Evolutionary conservation across 1,140 invertebrate genomes (phyloP).

Genomic region (Drosophila miranda): DNA sequence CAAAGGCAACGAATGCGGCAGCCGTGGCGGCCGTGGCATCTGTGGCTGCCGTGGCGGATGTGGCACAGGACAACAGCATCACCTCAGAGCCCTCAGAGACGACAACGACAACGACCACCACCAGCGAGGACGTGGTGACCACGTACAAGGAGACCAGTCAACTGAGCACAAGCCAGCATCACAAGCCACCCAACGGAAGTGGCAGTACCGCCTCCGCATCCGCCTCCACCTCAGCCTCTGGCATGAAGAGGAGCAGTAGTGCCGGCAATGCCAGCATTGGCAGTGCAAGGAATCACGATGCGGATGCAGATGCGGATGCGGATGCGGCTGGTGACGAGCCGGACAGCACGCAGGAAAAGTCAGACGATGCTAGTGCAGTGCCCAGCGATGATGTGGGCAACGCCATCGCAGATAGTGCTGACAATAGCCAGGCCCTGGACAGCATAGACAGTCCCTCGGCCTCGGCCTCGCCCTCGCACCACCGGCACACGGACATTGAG

Average conservation of each 20-base stretch:
- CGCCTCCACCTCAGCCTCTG: conserved; percentile 35
- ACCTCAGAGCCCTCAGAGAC: conserved; percentile 81
- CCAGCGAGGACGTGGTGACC: conserved; percentile 80
- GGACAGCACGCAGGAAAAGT: conserved; percentile 64
- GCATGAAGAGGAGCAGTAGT: conserved; percentile 16
- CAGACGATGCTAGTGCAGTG: conserved; percentile 63
- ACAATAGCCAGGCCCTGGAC: conserved; percentile 76
- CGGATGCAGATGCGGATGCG: neutral
- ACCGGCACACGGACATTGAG: conserved; percentile 25
- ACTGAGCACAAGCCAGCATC: conserved; percentile 52
- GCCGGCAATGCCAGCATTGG: conserved; percentile 14
- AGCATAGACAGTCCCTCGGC: conserved; percentile 75
- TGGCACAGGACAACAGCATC: conserved; percentile 79
- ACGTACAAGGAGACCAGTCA: conserved; percentile 80
- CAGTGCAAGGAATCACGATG: conserved; percentile 8
- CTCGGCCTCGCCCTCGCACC: conserved; percentile 21
- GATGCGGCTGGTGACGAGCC: conserved; percentile 36
- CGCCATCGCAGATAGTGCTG: conserved; percentile 51
- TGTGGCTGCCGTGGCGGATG: conserved; percentile 53
- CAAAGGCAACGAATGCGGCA: conserved; percentile 28
- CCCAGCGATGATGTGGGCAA: conserved; percentile 57
- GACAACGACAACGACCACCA: conserved; percentile 81
- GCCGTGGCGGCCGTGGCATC: conserved; percentile 17
- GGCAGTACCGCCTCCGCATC: conserved; percentile 45
- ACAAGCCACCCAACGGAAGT: conserved; percentile 52